Evolutionary conservation across 2,888 invertebrate genomes (phyloP).

Genomic region (Oscheius sp.): DNA sequence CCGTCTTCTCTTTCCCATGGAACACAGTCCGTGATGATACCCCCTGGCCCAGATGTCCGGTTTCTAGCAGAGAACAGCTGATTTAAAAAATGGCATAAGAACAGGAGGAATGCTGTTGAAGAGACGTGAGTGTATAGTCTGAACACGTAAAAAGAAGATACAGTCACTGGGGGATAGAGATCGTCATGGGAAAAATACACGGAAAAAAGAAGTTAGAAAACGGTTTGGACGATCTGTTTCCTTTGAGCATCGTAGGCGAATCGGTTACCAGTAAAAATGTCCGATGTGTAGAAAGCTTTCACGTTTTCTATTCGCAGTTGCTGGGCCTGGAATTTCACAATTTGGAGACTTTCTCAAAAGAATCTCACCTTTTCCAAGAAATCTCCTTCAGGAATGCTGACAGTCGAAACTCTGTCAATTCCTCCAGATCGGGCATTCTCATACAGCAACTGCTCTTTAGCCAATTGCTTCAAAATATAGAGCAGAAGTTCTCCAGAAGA

Average conservation of each 20-base stretch:
- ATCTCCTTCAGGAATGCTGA: slow-evolving; percentile 89
- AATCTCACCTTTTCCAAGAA: slow-evolving; percentile 80
- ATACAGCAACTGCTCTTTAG: slow-evolving; percentile 63
- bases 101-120: too few species aligned
- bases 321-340: slow-evolving; percentile 82
- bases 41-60: too few species aligned
- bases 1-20: too few species aligned
- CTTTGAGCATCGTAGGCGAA: slow-evolving; percentile 87
- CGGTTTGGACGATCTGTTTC: slow-evolving; percentile 86
- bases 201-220: slow-evolving; percentile 44
- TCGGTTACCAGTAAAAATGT: slow-evolving; percentile 87
- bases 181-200: too few species aligned
- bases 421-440: slow-evolving; percentile 50
- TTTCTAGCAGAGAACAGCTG: too few species aligned
- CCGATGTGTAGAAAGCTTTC: slow-evolving; percentile 89
- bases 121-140: too few species aligned
- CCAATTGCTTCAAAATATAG: slow-evolving; percentile 90
- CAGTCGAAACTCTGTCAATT: slow-evolving; percentile 70
- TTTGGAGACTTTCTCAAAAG: too few species aligned
- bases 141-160: too few species aligned
- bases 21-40: too few species aligned
- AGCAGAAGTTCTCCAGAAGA: slow-evolving; percentile 95
- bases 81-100: too few species aligned
- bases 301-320: slow-evolving; percentile 90
- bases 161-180: too few species aligned